Evolutionary conservation across 2,113 vertebrate genomes (phyloP).

Genomic region (Cynocephalus volans): DNA sequence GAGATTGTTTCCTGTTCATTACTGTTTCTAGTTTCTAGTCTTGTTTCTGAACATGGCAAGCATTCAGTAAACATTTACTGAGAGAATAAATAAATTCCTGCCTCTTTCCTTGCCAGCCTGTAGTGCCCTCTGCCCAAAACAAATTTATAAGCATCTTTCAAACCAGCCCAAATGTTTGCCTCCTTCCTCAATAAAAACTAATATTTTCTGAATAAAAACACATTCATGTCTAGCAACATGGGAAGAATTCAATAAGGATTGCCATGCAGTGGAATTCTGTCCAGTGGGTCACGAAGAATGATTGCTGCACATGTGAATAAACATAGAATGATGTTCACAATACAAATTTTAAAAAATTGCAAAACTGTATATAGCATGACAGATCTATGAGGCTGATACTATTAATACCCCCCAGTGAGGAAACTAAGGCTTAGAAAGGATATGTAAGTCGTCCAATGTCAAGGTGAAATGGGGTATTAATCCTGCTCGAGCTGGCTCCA

Average conservation of each 20-base stretch:
- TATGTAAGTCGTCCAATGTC: background rate
- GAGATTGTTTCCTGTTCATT: background rate
- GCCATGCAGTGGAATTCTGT: background rate
- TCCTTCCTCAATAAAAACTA: background rate
- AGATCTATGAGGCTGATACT: background rate
- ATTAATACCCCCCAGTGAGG: background rate
- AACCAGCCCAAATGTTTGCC: background rate
- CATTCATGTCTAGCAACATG: background rate
- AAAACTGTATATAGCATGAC: background rate
- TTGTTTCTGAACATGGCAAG: slow-evolving; percentile 34
- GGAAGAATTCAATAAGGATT: background rate
- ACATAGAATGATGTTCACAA: background rate
- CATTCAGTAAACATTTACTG: slow-evolving; percentile 56
- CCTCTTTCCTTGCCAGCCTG: background rate
- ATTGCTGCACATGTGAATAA: background rate
- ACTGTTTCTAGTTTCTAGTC: slow-evolving; percentile 26
- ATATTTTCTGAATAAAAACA: slow-evolving; percentile 8
- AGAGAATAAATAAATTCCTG: slow-evolving; percentile 38
- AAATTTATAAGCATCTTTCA: background rate
- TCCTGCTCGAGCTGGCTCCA: background rate
- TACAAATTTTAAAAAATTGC: background rate
- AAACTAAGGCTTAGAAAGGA: background rate
- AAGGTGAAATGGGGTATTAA: background rate
- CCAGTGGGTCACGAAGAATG: background rate
- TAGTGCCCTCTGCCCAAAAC: background rate